These are phyloP conservation scores for Leptocoma aspasia DNA, from an alignment of 2,113 vertebrate genomes.

Conservation along the genomic window DNA sequence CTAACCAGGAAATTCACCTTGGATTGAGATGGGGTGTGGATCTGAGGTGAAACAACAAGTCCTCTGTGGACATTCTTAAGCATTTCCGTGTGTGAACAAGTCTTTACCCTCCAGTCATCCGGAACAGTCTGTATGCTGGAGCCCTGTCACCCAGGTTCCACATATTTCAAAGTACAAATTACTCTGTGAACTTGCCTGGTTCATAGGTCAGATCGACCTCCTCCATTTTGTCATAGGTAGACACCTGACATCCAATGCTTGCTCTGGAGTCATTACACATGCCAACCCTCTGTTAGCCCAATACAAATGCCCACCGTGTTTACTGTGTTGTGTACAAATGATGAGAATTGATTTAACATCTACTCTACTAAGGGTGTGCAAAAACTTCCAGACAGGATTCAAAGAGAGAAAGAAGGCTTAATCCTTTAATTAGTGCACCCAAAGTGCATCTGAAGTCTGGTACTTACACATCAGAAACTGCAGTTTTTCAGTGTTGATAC, in stretches of 20 bases:
- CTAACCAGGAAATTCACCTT: conserved; percentile 19
- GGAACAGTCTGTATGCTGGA: not conserved
- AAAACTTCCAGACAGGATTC: not conserved
- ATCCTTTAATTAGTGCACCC: not conserved
- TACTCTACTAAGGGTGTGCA: not conserved
- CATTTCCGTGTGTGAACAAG: not conserved
- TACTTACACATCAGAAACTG: not conserved
- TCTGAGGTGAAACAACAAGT: not conserved
- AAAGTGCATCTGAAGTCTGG: not conserved
- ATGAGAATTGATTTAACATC: not conserved
- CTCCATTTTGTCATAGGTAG: not conserved
- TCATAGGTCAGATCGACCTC: not conserved
- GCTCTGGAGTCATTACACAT: not conserved
- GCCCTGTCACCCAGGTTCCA: not conserved
- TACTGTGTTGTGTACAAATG: not conserved
- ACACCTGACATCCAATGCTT: not conserved
- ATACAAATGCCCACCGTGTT: not conserved
- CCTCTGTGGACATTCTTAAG: not conserved
- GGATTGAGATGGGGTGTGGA: not conserved
- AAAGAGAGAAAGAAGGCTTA: not conserved
- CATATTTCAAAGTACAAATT: not conserved
- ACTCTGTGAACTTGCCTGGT: not conserved
- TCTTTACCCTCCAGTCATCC: not conserved
- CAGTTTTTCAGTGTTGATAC: not conserved
- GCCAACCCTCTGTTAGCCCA: not conserved